These are phyloP conservation scores for Pteruthius melanotis DNA, from an alignment of 2,113 vertebrate species.

Conservation along the genomic window DNA sequence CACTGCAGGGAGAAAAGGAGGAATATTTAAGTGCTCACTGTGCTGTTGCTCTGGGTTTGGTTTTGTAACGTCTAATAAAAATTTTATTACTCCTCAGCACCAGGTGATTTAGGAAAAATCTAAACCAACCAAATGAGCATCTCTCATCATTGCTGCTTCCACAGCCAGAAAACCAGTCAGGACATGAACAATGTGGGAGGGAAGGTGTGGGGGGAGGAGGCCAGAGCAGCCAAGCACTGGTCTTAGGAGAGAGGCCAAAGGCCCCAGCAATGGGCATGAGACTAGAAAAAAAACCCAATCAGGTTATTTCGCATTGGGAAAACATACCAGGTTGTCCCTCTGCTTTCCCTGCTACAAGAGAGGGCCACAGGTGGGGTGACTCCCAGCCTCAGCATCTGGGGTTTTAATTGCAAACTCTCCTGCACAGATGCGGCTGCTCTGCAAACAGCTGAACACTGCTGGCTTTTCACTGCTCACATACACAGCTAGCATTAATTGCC, in stretches of 20 bases:
- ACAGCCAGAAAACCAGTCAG: background rate
- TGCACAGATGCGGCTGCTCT: background rate
- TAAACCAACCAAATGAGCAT: background rate
- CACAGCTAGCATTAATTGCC: background rate
- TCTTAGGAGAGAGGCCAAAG: background rate
- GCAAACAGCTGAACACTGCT: background rate
- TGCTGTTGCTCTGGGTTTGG: constrained; percentile 25
- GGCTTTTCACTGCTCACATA: background rate
- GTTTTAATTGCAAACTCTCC: background rate
- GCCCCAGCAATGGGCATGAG: background rate
- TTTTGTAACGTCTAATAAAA: constrained; percentile 62
- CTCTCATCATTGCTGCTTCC: background rate
- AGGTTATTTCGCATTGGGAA: background rate
- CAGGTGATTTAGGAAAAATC: constrained; percentile 41
- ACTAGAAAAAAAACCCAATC: background rate
- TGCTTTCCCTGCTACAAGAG: accelerated
- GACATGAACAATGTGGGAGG: accelerated
- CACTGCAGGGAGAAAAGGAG: background rate
- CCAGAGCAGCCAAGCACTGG: accelerated
- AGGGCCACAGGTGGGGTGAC: background rate
- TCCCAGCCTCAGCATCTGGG: background rate
- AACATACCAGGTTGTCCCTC: background rate
- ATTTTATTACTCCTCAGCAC: constrained; percentile 56
- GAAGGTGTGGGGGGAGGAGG: background rate
- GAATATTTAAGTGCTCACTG: constrained; percentile 37